Percentiles rank a stretch among this genome's conserved stretches.
phyloP scores from a whole-genome alignment of 2,113 vertebrate genomes.

The Saimiri boliviensis region DNA sequence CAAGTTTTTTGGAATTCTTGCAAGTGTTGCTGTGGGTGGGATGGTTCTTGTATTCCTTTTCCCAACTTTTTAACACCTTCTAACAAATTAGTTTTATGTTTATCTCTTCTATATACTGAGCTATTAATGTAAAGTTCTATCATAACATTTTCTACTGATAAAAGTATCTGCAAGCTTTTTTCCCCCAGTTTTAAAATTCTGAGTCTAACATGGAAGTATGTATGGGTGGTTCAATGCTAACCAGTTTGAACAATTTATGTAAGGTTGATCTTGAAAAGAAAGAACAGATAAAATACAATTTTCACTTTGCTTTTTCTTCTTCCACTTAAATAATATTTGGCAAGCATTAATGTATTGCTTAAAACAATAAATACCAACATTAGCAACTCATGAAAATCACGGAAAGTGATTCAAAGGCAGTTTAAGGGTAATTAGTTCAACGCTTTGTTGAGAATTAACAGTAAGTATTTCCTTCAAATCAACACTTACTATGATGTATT shows the following conservation, averaged over 20 bases:
- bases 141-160: background rate
- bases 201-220: background rate
- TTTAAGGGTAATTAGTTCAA: conserved; percentile 60
- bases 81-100: background rate
- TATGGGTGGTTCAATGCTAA: background rate
- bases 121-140: background rate
- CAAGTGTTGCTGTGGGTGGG: fast-evolving
- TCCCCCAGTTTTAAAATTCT: background rate
- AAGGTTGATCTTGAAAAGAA: conserved; percentile 15
- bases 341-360: conserved; percentile 19
- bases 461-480: background rate
- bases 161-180: background rate
- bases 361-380: conserved; percentile 43
- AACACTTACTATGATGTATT: background rate
- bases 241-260: conserved; percentile 27
- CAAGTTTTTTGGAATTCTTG: background rate
- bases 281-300: conserved; percentile 22
- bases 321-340: conserved; percentile 57
- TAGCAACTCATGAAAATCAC: conserved; percentile 47
- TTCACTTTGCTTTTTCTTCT: conserved; percentile 45
- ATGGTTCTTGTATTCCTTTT: background rate
- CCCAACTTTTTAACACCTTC: background rate
- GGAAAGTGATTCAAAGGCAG: conserved; percentile 43
- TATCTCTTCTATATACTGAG: background rate
- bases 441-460: background rate